phyloP scores from a whole-genome alignment of 2,797 vertebrate genomes.

The Rhodeus uyekii region DNA sequence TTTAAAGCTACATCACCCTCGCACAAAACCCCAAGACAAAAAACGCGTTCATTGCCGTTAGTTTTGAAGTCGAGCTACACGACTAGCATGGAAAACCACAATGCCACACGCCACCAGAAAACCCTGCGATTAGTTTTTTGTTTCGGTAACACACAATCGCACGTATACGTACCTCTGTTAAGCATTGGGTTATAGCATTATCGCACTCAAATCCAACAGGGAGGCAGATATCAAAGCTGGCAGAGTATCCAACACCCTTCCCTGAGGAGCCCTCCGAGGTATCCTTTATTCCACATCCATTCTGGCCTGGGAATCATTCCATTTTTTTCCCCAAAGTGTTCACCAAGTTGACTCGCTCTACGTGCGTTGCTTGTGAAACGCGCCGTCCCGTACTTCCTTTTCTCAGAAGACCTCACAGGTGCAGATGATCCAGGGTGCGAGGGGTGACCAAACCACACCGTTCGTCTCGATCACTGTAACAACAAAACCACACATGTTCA shows the following conservation, averaged over 20 bases:
- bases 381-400: constrained; percentile 39
- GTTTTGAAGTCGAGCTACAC: constrained; percentile 16
- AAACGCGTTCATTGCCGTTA: not conserved
- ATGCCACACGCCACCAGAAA: constrained; percentile 10
- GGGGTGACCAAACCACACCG: constrained; percentile 43
- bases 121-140: too few species aligned
- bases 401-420: constrained; percentile 49
- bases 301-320: constrained; percentile 58
- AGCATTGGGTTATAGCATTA: constrained; percentile 66
- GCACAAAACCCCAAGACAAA: constrained; percentile 19
- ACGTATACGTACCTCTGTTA: constrained; percentile 61
- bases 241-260: constrained; percentile 59
- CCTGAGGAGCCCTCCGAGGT: constrained; percentile 55
- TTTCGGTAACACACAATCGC: constrained; percentile 25
- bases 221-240: constrained; percentile 58
- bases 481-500: constrained; percentile 18
- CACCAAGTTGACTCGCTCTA: constrained; percentile 41
- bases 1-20: constrained; percentile 21
- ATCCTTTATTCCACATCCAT: constrained; percentile 64
- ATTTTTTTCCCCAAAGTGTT: constrained; percentile 44
- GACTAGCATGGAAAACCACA: constrained; percentile 17
- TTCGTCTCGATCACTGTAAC: constrained; percentile 30
- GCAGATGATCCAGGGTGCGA: constrained; percentile 48
- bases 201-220: constrained; percentile 58
- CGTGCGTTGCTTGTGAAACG: constrained; percentile 37